Evolutionary conservation across 2,888 invertebrate genomes (phyloP).

Genomic region (Zygogramma bicolorata): DNA sequence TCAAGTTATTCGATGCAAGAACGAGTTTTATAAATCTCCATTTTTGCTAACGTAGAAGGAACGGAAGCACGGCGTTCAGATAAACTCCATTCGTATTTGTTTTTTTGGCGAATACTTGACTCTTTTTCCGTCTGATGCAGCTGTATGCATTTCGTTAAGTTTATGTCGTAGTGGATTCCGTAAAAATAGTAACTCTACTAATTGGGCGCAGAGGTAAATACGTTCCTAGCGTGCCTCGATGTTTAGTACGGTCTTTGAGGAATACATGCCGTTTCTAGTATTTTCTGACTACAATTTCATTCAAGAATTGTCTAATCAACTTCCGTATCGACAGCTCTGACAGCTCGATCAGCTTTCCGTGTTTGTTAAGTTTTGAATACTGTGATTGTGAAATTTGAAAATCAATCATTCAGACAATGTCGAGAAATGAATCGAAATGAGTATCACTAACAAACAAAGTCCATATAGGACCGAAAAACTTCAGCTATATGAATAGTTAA

Average conservation of each 20-base stretch:
- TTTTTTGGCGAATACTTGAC: slow-evolving; percentile 16
- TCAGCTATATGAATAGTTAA: no score
- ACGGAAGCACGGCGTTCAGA: slow-evolving; percentile 19
- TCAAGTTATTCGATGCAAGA: not conserved
- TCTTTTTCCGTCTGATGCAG: slow-evolving; percentile 34
- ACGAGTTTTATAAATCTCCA: not conserved
- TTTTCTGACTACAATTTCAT: no score
- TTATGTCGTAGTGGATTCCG: slow-evolving; percentile 24
- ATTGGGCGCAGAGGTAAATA: slow-evolving; percentile 44
- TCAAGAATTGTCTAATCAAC: no score
- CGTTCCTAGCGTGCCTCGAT: slow-evolving; percentile 23
- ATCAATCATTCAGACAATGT: no score
- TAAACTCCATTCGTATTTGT: slow-evolving; percentile 22
- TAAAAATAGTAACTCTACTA: slow-evolving; percentile 48
- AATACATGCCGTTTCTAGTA: no score
- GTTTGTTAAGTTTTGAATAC: no score
- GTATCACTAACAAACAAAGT: no score
- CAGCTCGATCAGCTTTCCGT: no score
- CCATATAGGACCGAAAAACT: no score
- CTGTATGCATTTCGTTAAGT: slow-evolving; percentile 47
- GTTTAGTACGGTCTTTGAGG: not conserved
- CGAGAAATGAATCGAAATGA: no score
- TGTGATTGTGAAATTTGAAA: no score
- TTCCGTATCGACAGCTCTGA: no score
- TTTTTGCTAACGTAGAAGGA: not conserved